A percentile compares a stretch with the other conserved stretches of the same genome.
phyloP scores from a whole-genome alignment of 2,113 vertebrate species.

The Typhlomys cinereus region DNA sequence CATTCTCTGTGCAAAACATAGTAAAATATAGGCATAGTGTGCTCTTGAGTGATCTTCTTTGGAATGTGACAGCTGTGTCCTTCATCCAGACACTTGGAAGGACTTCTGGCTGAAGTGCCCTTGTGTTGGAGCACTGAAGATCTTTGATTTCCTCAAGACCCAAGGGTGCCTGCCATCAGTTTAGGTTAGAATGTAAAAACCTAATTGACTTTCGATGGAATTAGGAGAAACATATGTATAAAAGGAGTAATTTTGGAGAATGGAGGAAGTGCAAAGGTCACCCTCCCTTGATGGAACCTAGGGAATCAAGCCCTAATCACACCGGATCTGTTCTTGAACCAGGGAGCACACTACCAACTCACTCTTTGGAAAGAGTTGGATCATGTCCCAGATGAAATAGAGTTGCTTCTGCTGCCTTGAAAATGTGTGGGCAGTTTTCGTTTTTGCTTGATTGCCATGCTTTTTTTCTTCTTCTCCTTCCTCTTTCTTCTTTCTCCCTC shows the following conservation, averaged over 20 bases:
- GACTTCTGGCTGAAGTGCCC: neutral
- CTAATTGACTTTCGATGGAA: neutral
- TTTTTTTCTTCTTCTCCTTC: too few species aligned
- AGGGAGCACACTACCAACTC: neutral
- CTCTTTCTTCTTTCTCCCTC: too few species aligned
- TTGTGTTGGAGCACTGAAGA: neutral
- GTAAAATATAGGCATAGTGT: neutral
- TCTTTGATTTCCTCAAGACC: neutral
- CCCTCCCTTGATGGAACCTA: neutral
- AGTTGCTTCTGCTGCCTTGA: neutral
- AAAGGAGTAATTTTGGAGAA: neutral
- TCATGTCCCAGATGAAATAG: neutral
- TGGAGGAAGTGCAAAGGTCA: neutral
- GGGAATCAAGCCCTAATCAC: neutral
- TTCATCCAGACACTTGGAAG: neutral
- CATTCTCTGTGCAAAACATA: too few species aligned
- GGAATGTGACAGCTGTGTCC: neutral
- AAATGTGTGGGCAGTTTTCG: too few species aligned
- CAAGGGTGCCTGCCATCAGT: neutral
- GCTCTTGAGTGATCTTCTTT: neutral
- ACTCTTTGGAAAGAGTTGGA: neutral
- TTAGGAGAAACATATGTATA: neutral
- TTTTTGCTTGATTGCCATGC: too few species aligned
- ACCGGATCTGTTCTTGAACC: neutral
- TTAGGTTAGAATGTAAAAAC: neutral